These are phyloP conservation scores for Neotoxoptera formosana DNA, from an alignment of 1,140 invertebrate genomes.

Conservation along the genomic window DNA sequence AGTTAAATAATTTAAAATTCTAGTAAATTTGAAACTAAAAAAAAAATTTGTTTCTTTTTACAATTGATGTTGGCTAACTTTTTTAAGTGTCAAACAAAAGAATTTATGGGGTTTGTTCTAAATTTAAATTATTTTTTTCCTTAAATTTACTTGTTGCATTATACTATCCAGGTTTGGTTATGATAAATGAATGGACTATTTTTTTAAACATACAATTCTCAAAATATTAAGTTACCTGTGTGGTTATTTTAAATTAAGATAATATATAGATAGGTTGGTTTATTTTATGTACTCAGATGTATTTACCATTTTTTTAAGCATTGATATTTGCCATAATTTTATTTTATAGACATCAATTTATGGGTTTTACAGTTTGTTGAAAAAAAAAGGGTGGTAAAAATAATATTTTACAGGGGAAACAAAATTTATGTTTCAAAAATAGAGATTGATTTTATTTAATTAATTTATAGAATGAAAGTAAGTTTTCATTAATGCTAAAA, in stretches of 20 bases:
- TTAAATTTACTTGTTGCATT: neutral
- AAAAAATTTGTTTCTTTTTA: neutral
- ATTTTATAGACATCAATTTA: neutral
- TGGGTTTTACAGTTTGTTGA: neutral
- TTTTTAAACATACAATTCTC: conserved; percentile 35
- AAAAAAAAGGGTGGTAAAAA: neutral
- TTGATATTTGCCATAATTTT: conserved; percentile 2
- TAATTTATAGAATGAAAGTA: neutral
- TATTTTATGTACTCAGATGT: neutral
- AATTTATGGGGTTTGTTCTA: neutral
- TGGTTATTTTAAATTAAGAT: neutral
- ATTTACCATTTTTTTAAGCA: neutral
- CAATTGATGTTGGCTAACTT: neutral
- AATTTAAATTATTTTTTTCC: neutral
- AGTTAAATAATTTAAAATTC: neutral
- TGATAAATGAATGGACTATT: neutral
- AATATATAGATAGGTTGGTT: conserved; percentile 4
- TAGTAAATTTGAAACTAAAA: neutral
- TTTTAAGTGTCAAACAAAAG: neutral
- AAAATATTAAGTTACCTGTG: conserved; percentile 41
- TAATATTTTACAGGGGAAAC: neutral
- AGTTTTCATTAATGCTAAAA: neutral
- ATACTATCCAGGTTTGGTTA: neutral
- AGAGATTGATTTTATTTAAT: neutral
- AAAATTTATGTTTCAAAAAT: neutral